Evolutionary conservation across 1,140 invertebrate species (phyloP), one percentile per base, ranked within the genome.

Genomic region (Penaeus indicus): DNA sequence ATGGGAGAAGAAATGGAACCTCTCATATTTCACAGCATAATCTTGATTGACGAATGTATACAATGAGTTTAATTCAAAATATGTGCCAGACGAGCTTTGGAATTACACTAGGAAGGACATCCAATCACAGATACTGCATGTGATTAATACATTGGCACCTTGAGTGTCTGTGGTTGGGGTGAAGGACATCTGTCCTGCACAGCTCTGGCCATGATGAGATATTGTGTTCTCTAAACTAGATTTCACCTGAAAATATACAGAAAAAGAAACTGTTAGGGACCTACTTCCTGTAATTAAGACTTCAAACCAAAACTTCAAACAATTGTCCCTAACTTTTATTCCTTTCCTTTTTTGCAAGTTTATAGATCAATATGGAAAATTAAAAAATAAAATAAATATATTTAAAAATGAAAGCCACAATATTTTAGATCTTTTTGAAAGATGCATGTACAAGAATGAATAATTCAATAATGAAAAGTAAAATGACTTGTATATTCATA

Each of bases 191-290:
- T 80, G 62, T 22, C 85, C 85, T 25, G 27, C 19, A 54, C 85
- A 86, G n/a, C 77, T 81, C 78, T 86, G 85, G 62, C 85, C 25
- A 27, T 86, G 85, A 22, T 86, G 85, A 19, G 77, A 80, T 32
- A 86, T 19, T 69, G 85, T 86, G 67, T 86, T 86, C 62, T 86
- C 85, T 67, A 86, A 77, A 63, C 85, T 86, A 13, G 85, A 86
- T 38, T 86, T 86, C 54, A 86, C 85, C 85, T 86, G 63, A 27
- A 81, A 77, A 27, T 25, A 86, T 3, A 78, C 62, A 85, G 38
- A 85, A 25, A 21, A 62, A 77, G 21, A 38, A 38, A 77, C 21
- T 25, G 62, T 61, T 67, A 16, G 5, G 19, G 11, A 27, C n/a
- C 72, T 25, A 64, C 25, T 32, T 32, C 22, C 47, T 67, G 32